Evolutionary conservation across 2,113 vertebrate genomes (phyloP), one percentile per base, ranked within the genome.

Genomic region (Aegithalos caudatus): DNA sequence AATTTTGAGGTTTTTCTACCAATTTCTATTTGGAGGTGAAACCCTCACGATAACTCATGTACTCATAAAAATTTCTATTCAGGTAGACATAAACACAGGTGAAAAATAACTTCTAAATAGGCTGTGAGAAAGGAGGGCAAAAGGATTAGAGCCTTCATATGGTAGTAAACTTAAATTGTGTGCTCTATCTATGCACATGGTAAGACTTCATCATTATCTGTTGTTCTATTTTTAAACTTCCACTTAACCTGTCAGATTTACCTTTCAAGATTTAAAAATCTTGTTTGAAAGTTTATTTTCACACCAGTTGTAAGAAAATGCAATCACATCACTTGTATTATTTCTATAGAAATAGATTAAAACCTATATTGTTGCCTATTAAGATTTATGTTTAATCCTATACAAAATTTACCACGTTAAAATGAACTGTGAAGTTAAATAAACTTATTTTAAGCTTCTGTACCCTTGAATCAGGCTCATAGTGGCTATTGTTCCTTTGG

Each of bases 181-280:
- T 53, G 15, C 22, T 65, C 10, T 76, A 6, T n/a, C 0, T 1
- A 45, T 47, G 22, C 8, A 28, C n/a, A 60, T 2, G 11, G 8
- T 18, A 33, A 37, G 11, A 53, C 20, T 69, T 40, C 22, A 45
- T 28, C 62, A 35, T 61, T 64, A 53, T 61, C 87, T 62, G 40
- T 61, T 83, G 5, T n/a, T 69, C 25, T 11, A 1, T 33, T 81
- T 74, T 72, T 45, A 33, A 44, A 12, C 23, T 86, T 84, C 25
- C 27, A 62, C 14, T 78, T 78, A 82, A 61, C 19, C 27, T 42
- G 35, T 14, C 6, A 35, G 28, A 33, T 84, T 65, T 53, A 15
- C 10, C 50, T 66, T 44, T 56, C 54, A 50, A 62, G 33, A 18
- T 29, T 53, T 56, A 2, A 35, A 82, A 56, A 60, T 9, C 12